These are phyloP conservation scores for Agriopis aurantiaria DNA, from an alignment of 2,888 invertebrate genomes.

Conservation along the genomic window DNA sequence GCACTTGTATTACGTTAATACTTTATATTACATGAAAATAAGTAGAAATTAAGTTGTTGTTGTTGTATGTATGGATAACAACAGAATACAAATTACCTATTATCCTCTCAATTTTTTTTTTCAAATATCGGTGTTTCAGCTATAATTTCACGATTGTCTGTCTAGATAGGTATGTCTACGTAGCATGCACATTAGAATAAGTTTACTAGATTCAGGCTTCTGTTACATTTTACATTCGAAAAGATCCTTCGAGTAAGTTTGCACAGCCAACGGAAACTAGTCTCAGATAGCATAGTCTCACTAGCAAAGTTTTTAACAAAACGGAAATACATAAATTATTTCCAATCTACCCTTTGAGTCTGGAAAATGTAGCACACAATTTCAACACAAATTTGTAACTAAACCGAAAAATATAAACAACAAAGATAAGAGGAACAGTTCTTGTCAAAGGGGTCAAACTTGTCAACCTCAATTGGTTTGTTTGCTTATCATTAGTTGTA, in stretches of 20 bases:
- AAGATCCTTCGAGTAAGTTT: not conserved
- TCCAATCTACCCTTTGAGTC: not conserved
- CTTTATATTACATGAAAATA: slow-evolving; percentile 26
- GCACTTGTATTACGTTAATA: slow-evolving; percentile 76
- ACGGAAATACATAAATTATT: not conserved
- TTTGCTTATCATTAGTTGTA: slow-evolving; percentile 43
- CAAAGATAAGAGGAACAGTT: not conserved
- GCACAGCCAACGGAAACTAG: not conserved
- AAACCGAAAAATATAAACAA: slow-evolving; percentile 22
- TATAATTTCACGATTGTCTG: not conserved
- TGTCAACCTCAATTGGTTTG: slow-evolving; percentile 20
- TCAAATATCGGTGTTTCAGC: not conserved
- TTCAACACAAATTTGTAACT: not conserved
- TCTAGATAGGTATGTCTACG: not conserved
- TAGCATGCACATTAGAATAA: not conserved
- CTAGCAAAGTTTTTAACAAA: not conserved
- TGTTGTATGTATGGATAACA: not conserved
- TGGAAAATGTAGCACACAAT: not conserved
- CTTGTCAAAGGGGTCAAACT: not conserved
- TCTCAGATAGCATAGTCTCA: not conserved
- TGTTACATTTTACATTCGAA: not conserved
- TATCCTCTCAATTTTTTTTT: no score
- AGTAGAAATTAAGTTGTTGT: not conserved
- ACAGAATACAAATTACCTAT: not conserved
- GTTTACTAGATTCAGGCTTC: not conserved